Base-by-base conservation (phyloP, 2,797 vertebrate genomes). In the Ciconia nigra region DNA sequence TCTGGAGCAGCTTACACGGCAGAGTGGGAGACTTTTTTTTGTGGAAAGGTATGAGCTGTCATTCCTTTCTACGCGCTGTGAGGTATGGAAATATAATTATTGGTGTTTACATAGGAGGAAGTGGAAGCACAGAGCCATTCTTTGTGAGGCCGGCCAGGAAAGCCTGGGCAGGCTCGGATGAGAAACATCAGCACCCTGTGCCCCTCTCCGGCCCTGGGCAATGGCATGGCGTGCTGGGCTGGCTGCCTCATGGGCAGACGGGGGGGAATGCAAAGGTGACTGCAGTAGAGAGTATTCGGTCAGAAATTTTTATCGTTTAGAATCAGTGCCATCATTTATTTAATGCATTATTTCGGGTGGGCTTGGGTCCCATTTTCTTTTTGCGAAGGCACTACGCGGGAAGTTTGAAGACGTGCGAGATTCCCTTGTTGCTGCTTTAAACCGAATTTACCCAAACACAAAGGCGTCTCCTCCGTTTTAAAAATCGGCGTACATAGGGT, bases 61-160 rank as follows among this genome's bases (percentile, higher is more conserved):
- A 57, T 87, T 95, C 86, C 84, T 97, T 93, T 94, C 82, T 89
- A 41, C 81, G 1, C 3, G 8, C 76, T 95, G 93, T 92, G 95
- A 94, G 94, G 93, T 93, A 89, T 89, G 95, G 94, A 96, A 95
- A 81, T 87, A 89, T 10, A 93, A 90, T 94, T 94, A 92, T 15
- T 89, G 83, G 35, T 96, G 74, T 96, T 96, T 74, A 83, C 86
- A 47, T 9, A 69, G 72, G 93, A 94, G 85, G 95, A 96, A 95
- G 79, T 81, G 69, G 94, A 85, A 95, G 72, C 82, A 95, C 90
- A 96, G 94, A 90, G 90, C 76, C 0, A 10, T 55, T 94, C 72
- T 96, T 67, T 90, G 93, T 83, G 81, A 87, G 89, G 55, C 83
- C 16, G 2, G 41, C 58, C 5, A 1, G 65, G 83, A 83, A 74